A percentile compares a stretch with the other conserved stretches of the same genome.
Conservation (phyloP, 37 sponge, comb jelly and placozoan genomes). For the Hexactinellida sp. region DNA sequence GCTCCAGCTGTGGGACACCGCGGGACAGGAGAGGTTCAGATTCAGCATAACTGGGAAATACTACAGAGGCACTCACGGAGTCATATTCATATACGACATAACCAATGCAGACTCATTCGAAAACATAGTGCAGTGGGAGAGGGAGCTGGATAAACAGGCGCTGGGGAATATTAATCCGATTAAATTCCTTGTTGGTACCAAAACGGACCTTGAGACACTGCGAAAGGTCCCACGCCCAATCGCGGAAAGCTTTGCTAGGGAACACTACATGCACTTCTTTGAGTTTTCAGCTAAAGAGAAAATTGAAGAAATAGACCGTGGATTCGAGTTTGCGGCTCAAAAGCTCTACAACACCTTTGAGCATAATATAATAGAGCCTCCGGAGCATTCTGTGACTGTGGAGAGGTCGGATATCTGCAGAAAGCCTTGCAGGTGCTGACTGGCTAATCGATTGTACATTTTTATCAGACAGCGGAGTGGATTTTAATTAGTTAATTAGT, state of each 20-base stretch:
- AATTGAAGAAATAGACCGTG: conserved; percentile 9
- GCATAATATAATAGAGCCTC: neutral
- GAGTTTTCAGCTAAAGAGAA: conserved; percentile 21
- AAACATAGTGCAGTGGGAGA: neutral
- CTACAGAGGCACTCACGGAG: conserved; percentile 23
- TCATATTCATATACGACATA: conserved; percentile 22
- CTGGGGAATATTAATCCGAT: neutral
- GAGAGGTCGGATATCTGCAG: neutral
- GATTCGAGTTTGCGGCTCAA: conserved; percentile 10
- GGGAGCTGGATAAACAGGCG: neutral
- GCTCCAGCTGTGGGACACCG: conserved; percentile 34
- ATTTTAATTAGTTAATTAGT: too few species aligned
- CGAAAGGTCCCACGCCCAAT: neutral
- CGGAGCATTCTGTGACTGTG: neutral
- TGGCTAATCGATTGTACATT: neutral
- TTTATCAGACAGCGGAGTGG: too few species aligned
- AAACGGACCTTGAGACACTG: neutral
- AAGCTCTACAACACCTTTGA: conserved; percentile 19
- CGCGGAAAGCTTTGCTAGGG: conserved; percentile 7
- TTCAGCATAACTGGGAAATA: conserved; percentile 21
- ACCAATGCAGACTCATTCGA: conserved; percentile 14
- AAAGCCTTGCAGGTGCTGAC: too few species aligned
- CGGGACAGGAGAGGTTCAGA: conserved; percentile 26
- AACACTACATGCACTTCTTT: conserved; percentile 17
- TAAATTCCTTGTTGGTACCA: conserved; percentile 19